Evolutionary conservation across 1,140 invertebrate species (phyloP).

Genomic region (Hypothenemus hampei): DNA sequence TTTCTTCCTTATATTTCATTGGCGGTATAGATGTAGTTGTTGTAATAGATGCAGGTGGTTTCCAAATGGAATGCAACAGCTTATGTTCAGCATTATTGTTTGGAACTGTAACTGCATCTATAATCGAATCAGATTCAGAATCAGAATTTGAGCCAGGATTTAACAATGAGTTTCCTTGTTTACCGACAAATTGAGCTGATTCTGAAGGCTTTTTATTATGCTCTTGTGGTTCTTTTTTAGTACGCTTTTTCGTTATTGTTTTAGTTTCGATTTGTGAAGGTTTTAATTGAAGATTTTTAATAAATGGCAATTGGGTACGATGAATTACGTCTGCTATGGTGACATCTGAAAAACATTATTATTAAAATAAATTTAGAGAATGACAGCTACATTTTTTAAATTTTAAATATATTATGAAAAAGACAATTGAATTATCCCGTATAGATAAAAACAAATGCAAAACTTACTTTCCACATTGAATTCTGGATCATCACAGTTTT

Average conservation of each 20-base stretch:
- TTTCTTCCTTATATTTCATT: constrained; percentile 31
- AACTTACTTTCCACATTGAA: constrained; percentile 35
- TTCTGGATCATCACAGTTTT: constrained; percentile 44
- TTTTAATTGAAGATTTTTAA: constrained; percentile 44
- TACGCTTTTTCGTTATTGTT: constrained; percentile 28
- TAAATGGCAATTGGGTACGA: constrained; percentile 44
- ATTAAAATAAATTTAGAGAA: neutral
- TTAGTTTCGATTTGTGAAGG: constrained; percentile 42
- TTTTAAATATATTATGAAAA: too few relatives aligned
- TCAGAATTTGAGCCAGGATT: constrained; percentile 43
- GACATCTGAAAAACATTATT: constrained; percentile 24
- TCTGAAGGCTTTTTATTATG: constrained; percentile 28
- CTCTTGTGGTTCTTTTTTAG: constrained; percentile 34
- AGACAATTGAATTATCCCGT: too few relatives aligned
- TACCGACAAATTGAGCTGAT: constrained; percentile 4
- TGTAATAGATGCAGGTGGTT: neutral
- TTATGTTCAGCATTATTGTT: constrained; percentile 21
- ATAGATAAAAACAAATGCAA: too few relatives aligned
- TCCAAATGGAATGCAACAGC: too few relatives aligned
- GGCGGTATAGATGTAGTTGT: neutral
- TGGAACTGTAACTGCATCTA: constrained; percentile 32
- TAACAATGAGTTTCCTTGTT: constrained; percentile 19
- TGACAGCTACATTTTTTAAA: neutral
- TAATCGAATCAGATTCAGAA: constrained; percentile 41
- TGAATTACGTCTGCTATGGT: constrained; percentile 36